These are phyloP conservation scores for Phlogophora meticulosa DNA, from an alignment of 2,888 invertebrate genomes.

Conservation along the genomic window DNA sequence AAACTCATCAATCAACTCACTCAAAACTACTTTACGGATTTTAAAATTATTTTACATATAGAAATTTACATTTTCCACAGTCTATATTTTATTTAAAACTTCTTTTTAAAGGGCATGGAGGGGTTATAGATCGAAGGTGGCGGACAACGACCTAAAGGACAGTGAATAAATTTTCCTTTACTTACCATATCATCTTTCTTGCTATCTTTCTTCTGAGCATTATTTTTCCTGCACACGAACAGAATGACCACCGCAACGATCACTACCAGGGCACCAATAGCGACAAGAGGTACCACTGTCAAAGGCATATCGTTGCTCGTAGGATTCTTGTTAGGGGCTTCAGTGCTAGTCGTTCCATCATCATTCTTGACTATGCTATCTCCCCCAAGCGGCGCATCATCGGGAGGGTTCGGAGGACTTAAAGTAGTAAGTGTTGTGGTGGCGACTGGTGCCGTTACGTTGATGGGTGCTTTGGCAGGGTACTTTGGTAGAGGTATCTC, in stretches of 20 bases:
- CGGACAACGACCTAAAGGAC: too few species aligned
- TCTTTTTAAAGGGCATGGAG: too few species aligned
- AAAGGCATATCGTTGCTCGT: conserved; percentile 90
- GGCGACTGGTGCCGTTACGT: conserved; percentile 81
- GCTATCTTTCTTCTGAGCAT: conserved; percentile 91
- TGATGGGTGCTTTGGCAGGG: conserved; percentile 79
- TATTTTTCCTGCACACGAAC: conserved; percentile 94
- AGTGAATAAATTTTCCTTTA: conserved; percentile 9
- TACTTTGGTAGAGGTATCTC: conserved; percentile 69
- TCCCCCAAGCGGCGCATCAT: conserved; percentile 75
- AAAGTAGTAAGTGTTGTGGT: conserved; percentile 73
- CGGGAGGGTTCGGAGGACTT: conserved; percentile 75
- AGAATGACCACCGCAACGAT: conserved; percentile 93
- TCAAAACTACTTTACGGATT: too few species aligned
- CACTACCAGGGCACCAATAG: conserved; percentile 93
- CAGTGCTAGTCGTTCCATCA: conserved; percentile 73
- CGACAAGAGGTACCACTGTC: conserved; percentile 93
- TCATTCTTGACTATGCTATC: conserved; percentile 70
- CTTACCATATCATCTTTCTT: conserved; percentile 94
- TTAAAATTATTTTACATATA: too few species aligned
- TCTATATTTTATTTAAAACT: too few species aligned
- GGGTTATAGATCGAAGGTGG: too few species aligned
- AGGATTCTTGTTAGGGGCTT: conserved; percentile 81
- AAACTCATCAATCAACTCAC: too few species aligned
- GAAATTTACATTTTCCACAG: too few species aligned